Percentiles rank a stretch among this genome's conserved stretches.
phyloP scores from a whole-genome alignment of 2,113 vertebrate genomes.

The Potamarius usumacintae region DNA sequence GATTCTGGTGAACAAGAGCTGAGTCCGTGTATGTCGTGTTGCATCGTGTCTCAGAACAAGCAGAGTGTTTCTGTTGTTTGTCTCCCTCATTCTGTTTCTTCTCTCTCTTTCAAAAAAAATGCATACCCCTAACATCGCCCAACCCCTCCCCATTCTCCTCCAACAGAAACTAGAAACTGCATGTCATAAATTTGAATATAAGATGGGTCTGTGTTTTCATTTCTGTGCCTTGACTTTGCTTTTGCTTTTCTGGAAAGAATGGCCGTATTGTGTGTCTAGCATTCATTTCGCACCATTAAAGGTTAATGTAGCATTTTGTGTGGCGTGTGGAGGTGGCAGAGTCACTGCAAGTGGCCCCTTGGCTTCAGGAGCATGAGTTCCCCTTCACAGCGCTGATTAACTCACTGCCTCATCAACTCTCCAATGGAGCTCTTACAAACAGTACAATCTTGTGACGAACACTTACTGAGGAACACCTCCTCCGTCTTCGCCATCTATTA shows the following conservation, averaged over 20 bases:
- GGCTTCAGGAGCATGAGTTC: slow-evolving; percentile 44
- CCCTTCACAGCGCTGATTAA: slow-evolving; percentile 49
- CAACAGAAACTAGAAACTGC: slow-evolving; percentile 45
- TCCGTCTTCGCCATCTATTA: not conserved
- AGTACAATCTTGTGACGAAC: not conserved
- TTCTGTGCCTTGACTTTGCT: not conserved
- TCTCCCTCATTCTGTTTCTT: slow-evolving; percentile 49
- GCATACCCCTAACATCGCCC: not conserved
- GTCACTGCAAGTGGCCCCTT: not conserved
- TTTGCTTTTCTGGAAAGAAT: slow-evolving; percentile 29
- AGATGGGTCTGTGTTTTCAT: not conserved
- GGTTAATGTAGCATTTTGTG: slow-evolving; percentile 41
- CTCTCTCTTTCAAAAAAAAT: slow-evolving; percentile 55
- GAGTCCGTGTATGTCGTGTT: slow-evolving; percentile 51
- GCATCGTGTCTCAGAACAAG: slow-evolving; percentile 12
- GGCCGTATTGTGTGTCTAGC: slow-evolving; percentile 16
- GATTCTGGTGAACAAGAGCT: slow-evolving; percentile 35
- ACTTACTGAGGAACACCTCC: slow-evolving; percentile 1
- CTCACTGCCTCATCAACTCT: slow-evolving; percentile 35
- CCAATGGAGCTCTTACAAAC: slow-evolving; percentile 21
- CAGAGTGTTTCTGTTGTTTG: slow-evolving; percentile 33
- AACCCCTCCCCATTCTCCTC: not conserved
- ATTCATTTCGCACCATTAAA: slow-evolving; percentile 46
- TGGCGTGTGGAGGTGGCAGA: not conserved
- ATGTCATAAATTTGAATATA: slow-evolving; percentile 63